These are phyloP conservation scores for Parasteatoda lunata DNA, from an alignment of 2,888 invertebrate species.

Conservation along the genomic window DNA sequence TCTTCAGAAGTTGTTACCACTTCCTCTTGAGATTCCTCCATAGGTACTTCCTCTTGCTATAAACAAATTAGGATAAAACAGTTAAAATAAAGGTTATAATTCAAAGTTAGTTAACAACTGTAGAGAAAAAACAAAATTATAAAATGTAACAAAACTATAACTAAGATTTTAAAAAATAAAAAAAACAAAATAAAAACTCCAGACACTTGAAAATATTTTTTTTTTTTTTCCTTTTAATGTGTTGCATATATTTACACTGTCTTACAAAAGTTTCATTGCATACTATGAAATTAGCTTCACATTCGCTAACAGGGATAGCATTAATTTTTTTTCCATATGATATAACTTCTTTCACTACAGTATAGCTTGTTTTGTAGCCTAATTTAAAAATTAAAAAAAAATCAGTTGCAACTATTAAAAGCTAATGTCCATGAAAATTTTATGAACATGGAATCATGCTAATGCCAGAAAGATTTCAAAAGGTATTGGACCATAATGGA, in stretches of 20 bases:
- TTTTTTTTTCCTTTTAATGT: background rate
- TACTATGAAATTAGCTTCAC: too few relatives aligned
- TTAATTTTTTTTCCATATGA: too few relatives aligned
- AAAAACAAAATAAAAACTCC: background rate
- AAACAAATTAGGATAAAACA: background rate
- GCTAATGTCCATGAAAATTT: too few relatives aligned
- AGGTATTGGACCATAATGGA: too few relatives aligned
- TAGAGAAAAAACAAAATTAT: background rate
- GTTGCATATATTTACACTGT: background rate
- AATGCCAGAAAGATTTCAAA: too few relatives aligned
- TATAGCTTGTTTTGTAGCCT: too few relatives aligned
- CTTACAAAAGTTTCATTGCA: background rate
- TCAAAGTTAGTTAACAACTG: background rate
- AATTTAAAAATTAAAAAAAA: too few relatives aligned
- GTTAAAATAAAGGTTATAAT: background rate
- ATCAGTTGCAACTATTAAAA: too few relatives aligned
- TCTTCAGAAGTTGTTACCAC: conserved; percentile 19
- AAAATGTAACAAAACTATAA: background rate
- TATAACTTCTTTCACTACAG: too few relatives aligned
- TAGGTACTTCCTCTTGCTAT: conserved; percentile 45
- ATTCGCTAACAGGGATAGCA: too few relatives aligned
- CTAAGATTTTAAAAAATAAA: background rate
- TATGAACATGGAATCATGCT: too few relatives aligned
- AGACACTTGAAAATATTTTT: background rate
- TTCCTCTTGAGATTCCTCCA: conserved; percentile 61